Evolutionary conservation across 1,140 invertebrate genomes (phyloP).

Genomic region (Drosophila arawakana): DNA sequence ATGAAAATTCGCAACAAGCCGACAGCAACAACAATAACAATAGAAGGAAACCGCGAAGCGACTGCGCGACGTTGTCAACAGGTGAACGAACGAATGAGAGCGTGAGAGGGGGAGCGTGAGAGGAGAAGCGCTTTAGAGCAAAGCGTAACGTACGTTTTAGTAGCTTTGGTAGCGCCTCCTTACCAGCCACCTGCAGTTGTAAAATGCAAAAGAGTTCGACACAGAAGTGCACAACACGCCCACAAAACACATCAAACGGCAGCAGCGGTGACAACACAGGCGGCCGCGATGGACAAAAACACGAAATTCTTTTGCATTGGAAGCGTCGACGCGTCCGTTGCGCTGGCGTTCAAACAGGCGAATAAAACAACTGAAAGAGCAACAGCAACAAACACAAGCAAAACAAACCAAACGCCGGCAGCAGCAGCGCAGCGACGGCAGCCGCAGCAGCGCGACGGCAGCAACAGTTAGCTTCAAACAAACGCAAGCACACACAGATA

Average conservation of each 20-base stretch:
- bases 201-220: conserved; percentile 68
- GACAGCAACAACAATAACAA: conserved; percentile 27
- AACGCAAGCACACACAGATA: background rate
- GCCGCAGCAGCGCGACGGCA: conserved; percentile 4
- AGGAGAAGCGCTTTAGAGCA: background rate
- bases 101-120: background rate
- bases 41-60: conserved; percentile 30
- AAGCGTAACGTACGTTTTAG: background rate
- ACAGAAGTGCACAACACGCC: conserved; percentile 54
- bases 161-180: background rate
- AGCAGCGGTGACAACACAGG: too few species aligned
- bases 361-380: conserved; percentile 48
- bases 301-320: conserved; percentile 20
- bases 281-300: conserved; percentile 8
- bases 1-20: conserved; percentile 49
- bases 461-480: conserved; percentile 45
- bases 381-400: conserved; percentile 51
- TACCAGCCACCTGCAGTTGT: conserved; percentile 31
- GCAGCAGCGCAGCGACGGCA: conserved; percentile 15
- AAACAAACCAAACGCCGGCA: conserved; percentile 26
- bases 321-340: conserved; percentile 51
- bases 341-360: conserved; percentile 47
- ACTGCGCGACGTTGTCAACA: conserved; percentile 48
- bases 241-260: conserved; percentile 32
- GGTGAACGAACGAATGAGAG: background rate